Conservation (phyloP, 2,888 invertebrate genomes). For the Lomographa bimaculata region DNA sequence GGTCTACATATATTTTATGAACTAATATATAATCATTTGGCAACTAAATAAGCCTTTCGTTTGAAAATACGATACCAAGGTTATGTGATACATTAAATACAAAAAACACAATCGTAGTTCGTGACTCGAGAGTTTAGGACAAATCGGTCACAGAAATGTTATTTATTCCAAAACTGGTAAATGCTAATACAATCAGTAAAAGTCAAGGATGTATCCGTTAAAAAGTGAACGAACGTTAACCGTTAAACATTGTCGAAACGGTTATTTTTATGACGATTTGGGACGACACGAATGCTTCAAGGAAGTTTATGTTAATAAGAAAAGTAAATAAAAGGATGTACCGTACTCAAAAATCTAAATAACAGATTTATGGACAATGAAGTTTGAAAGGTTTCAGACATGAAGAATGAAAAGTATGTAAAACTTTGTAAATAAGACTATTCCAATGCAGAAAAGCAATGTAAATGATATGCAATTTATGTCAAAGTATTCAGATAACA, state of each 20-base stretch:
- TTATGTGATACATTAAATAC: slow-evolving; percentile 50
- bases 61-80: slow-evolving; percentile 47
- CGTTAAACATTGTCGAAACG: slow-evolving; percentile 40
- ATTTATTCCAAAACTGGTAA: slow-evolving; percentile 51
- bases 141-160: slow-evolving; percentile 49
- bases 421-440: slow-evolving; percentile 1
- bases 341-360: slow-evolving; percentile 16
- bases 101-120: slow-evolving; percentile 49
- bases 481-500: no score
- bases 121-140: slow-evolving; percentile 60
- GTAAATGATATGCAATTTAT: no score
- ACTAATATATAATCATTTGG: slow-evolving; percentile 41
- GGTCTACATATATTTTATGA: slow-evolving; percentile 35
- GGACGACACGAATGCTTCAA: slow-evolving; percentile 31
- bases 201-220: slow-evolving; percentile 56
- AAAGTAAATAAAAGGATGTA: slow-evolving; percentile 20
- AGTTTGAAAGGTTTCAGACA: slow-evolving; percentile 2
- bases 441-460: no score
- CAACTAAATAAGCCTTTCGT: slow-evolving; percentile 32
- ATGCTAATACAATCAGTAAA: slow-evolving; percentile 61
- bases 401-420: background rate
- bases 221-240: slow-evolving; percentile 32
- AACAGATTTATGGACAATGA: slow-evolving; percentile 2
- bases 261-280: slow-evolving; percentile 42
- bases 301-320: slow-evolving; percentile 31